phyloP scores from a whole-genome alignment of 2,888 invertebrate genomes.

The Aphodius granarius region DNA sequence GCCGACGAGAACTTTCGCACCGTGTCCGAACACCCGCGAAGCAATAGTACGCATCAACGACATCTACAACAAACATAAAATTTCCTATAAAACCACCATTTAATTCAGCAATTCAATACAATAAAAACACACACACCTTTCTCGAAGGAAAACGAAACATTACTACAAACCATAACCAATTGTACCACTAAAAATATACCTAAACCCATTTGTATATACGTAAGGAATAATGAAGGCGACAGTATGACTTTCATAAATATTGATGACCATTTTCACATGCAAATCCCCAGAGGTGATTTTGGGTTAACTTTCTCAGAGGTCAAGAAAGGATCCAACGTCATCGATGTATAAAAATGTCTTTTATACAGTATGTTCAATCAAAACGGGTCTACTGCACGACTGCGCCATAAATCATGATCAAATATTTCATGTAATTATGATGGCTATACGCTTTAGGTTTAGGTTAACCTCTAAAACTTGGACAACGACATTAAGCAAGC shows the following conservation, averaged over 20 bases:
- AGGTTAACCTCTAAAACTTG: too few relatives aligned
- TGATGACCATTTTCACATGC: background rate
- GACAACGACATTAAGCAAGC: too few relatives aligned
- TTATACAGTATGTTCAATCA: too few relatives aligned
- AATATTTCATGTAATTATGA: too few relatives aligned
- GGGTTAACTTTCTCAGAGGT: background rate
- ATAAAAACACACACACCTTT: background rate
- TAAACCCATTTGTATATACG: background rate
- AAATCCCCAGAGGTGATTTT: background rate
- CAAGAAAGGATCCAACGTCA: background rate
- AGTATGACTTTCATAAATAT: background rate
- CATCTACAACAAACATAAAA: conserved; percentile 35
- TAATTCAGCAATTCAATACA: background rate
- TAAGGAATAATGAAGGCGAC: background rate
- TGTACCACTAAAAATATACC: background rate
- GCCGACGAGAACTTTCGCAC: conserved; percentile 23
- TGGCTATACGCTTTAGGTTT: too few relatives aligned
- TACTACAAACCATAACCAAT: background rate
- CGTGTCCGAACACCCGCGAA: conserved; percentile 28
- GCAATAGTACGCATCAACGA: conserved; percentile 30
- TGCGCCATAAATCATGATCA: too few relatives aligned
- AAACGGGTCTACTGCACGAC: too few relatives aligned
- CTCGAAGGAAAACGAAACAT: background rate
- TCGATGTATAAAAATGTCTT: background rate
- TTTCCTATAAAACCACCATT: background rate